Evolutionary conservation across 30 jellyfish, hydroid and myxozoan species (phyloP).

Genomic region (Aurelia aurita complex sp. Pacific): DNA sequence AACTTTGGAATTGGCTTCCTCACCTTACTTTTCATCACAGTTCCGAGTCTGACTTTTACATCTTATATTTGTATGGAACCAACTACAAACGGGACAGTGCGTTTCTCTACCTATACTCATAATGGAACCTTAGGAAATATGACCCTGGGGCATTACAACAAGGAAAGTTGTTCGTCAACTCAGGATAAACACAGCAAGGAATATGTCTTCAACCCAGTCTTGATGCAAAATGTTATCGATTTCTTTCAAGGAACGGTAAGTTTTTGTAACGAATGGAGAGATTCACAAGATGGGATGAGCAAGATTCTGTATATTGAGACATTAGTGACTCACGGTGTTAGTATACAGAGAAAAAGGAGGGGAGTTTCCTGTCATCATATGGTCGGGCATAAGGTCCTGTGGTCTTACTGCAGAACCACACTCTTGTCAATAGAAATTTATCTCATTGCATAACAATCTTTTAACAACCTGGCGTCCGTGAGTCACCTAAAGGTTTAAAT

Average conservation of each 20-base stretch:
- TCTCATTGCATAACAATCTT: no score
- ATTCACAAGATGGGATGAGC: no score
- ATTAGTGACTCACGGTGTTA: no score
- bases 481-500: no score
- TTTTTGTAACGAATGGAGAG: neutral
- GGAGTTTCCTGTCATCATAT: no score
- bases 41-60: constrained; percentile 49
- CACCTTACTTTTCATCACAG: constrained; percentile 25
- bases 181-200: neutral
- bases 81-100: constrained; percentile 11
- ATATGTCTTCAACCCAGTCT: neutral
- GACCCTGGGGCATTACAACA: constrained; percentile 15
- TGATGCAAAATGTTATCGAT: constrained; percentile 46
- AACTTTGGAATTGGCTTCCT: constrained; percentile 43
- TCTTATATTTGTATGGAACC: constrained; percentile 35
- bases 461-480: no score
- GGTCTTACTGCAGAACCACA: no score
- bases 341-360: no score
- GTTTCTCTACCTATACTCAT: constrained; percentile 3
- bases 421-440: no score
- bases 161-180: constrained; percentile 3
- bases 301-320: no score
- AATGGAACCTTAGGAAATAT: constrained; percentile 23
- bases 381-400: no score
- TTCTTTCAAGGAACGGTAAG: constrained; percentile 83